phyloP scores from a whole-genome alignment of 1,140 invertebrate species.

The Maniola jurtina region DNA sequence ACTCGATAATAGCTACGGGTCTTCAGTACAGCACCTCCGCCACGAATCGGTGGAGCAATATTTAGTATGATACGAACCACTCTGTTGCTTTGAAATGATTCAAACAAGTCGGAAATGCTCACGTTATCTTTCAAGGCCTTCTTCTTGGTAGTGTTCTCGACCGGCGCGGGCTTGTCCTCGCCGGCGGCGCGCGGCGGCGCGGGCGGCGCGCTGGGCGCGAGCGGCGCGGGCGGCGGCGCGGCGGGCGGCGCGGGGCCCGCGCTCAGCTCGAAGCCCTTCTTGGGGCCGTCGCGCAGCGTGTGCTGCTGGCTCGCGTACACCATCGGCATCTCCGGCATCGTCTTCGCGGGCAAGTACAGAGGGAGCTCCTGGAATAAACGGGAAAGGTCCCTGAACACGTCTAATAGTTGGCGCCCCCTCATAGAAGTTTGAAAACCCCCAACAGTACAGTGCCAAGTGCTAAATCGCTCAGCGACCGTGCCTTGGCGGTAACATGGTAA shows the following conservation, averaged over 20 bases:
- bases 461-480: too few relatives aligned
- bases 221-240: constrained; percentile 28
- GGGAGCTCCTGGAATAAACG: constrained; percentile 42
- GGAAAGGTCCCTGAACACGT: too few relatives aligned
- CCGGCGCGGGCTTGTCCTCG: constrained; percentile 8
- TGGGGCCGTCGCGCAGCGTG: constrained; percentile 58
- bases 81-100: too few relatives aligned
- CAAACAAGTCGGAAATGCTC: constrained; percentile 8
- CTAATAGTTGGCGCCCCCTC: too few relatives aligned
- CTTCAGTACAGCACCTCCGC: too few relatives aligned
- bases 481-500: too few relatives aligned
- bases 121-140: constrained; percentile 40
- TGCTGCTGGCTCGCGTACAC: constrained; percentile 52
- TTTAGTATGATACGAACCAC: too few relatives aligned
- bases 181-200: constrained; percentile 20
- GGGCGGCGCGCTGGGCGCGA: constrained; percentile 26
- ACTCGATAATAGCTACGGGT: too few relatives aligned
- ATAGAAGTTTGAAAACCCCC: neutral
- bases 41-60: too few relatives aligned
- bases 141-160: constrained; percentile 41
- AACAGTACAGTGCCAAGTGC: too few relatives aligned
- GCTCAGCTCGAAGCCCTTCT: constrained; percentile 57
- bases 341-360: constrained; percentile 52
- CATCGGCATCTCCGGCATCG: constrained; percentile 62
- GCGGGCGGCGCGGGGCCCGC: constrained; percentile 25